Base-by-base conservation (phyloP, 1,140 invertebrate species). In the Drosophila jambulina region DNA sequence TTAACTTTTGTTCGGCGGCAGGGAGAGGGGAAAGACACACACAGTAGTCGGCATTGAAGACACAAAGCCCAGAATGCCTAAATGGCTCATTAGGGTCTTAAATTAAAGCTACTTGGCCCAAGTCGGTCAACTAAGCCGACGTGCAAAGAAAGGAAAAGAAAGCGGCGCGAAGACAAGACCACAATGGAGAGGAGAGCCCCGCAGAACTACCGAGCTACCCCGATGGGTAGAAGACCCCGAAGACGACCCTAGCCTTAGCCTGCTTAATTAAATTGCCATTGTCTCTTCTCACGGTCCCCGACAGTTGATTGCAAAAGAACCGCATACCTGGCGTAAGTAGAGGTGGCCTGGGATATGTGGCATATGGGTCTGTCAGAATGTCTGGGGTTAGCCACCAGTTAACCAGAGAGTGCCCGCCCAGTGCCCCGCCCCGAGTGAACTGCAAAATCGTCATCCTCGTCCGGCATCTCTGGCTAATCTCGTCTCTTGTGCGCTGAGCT, bases 41-140 rank as follows among this genome's bases (percentile, higher is more conserved):
- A 87, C 84, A 87, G 84, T 88, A 87, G 84, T 87, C 84, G 84
- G 84, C 84, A 87, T 88, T 87, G 84, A 87, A 88, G 82, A 88
- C 80, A 87, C 70, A 83, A 67, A 86, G 86, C 80, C 70, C 75
- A 87, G 83, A 87, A 87, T 78, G 85, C 81, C 85, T 79, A 90
- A 90, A 90, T 84, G 85, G 68, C 85, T 87, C 80, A 88, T 90
- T 88, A 85, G 70, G 81, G 85, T 80, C 85, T 84, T 84, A 84
- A 90, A 88, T 90, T 88, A 78, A 88, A 88, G 84, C 84, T 80
- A 88, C 80, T 84, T 84, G 78, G 81, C 38, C 53, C 78, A 80
- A 90, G 58, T 84, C 85, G 85, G 80, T 84, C 81, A 90, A 84
- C 78, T 77, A 65, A 80, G 56, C 58, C 57, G 63, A 70, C 46